Conservation (phyloP, 2,888 invertebrate genomes). For the Brachyptera putata region DNA sequence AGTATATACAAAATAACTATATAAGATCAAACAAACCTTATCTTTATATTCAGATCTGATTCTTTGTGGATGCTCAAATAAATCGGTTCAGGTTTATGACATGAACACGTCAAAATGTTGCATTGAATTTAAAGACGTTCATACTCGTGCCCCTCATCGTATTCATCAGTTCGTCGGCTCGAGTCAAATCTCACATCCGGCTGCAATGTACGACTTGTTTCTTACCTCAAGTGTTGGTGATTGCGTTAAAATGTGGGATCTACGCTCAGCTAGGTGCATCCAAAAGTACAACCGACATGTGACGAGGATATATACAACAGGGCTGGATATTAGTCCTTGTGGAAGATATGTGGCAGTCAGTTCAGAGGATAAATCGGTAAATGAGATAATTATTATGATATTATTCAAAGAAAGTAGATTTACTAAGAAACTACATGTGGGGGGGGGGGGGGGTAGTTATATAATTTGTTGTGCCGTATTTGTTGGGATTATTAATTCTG, state of each 20-base stretch:
- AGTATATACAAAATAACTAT: no score
- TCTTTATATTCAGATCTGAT: constrained; percentile 24
- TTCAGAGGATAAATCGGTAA: constrained; percentile 31
- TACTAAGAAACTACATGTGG: no score
- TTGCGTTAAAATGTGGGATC: constrained; percentile 32
- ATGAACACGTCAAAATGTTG: constrained; percentile 26
- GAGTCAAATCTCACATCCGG: constrained; percentile 21
- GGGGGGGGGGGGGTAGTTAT: no score
- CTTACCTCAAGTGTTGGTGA: constrained; percentile 29
- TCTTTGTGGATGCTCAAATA: constrained; percentile 31
- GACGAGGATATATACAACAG: constrained; percentile 25
- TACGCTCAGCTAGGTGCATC: constrained; percentile 29
- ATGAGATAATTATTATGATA: background rate
- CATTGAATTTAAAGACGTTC: constrained; percentile 25
- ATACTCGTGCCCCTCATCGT: constrained; percentile 26
- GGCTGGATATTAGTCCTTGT: constrained; percentile 32
- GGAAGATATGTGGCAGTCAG: constrained; percentile 31
- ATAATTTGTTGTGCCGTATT: no score
- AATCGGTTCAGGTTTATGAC: constrained; percentile 31
- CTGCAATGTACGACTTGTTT: constrained; percentile 29
- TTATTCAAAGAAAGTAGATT: background rate
- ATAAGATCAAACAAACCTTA: no score
- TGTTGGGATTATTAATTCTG: no score
- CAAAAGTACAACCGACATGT: constrained; percentile 30
- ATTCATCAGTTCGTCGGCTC: constrained; percentile 26